phyloP scores from a whole-genome alignment of 2,113 vertebrate genomes.

The Apteryx mantelli region DNA sequence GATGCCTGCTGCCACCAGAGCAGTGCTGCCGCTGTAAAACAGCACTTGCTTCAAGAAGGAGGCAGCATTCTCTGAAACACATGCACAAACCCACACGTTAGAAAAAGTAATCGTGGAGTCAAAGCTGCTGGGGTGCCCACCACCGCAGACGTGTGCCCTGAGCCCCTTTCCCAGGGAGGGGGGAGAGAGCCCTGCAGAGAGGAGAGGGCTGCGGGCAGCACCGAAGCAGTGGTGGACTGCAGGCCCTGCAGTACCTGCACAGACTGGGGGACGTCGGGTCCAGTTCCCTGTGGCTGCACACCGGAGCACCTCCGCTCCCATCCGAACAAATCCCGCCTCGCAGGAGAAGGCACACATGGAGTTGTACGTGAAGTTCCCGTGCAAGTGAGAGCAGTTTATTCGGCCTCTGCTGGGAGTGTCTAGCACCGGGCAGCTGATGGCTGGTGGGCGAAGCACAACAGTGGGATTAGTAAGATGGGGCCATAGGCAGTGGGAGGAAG shows the following conservation, averaged over 20 bases:
- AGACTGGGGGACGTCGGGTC: conserved; percentile 74
- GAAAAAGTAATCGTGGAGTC: not conserved
- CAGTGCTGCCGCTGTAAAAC: conserved; percentile 24
- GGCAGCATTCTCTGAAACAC: conserved; percentile 30
- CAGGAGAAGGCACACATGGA: conserved; percentile 81
- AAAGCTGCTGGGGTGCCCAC: not conserved
- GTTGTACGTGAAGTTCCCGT: conserved; percentile 63
- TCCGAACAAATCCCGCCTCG: conserved; percentile 63
- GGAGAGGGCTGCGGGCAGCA: not conserved
- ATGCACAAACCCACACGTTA: not conserved
- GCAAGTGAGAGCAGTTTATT: conserved; percentile 66
- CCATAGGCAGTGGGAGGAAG: not conserved
- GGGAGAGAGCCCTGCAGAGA: too few relatives aligned
- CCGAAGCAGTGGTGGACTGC: not conserved
- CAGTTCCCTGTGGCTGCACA: conserved; percentile 77
- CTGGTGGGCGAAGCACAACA: not conserved
- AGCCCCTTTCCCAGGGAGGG: too few relatives aligned
- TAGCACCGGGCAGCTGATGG: conserved; percentile 24
- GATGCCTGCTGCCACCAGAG: not conserved
- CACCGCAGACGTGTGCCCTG: too few relatives aligned
- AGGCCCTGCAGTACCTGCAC: conserved; percentile 71
- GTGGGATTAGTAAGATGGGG: not conserved
- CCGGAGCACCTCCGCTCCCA: conserved; percentile 59
- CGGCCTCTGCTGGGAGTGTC: conserved; percentile 7
- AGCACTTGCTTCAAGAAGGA: conserved; percentile 49